These are phyloP conservation scores for Hemiprocne comata DNA, from an alignment of 2,113 vertebrate species.

Conservation along the genomic window DNA sequence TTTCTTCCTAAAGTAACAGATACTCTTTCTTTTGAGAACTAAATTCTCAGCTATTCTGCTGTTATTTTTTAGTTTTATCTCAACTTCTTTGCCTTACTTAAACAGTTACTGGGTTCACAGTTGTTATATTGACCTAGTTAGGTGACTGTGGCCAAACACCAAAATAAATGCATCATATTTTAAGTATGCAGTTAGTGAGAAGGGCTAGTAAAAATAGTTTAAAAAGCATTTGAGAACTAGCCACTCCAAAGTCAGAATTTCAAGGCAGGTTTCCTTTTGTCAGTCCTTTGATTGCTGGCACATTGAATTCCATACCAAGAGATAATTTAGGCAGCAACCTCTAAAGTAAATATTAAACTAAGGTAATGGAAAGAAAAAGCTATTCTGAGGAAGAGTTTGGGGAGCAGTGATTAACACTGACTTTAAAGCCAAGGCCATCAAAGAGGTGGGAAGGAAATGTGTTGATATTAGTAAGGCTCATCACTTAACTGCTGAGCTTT, in stretches of 20 bases:
- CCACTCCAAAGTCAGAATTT: background rate
- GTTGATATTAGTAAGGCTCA: background rate
- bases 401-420: background rate
- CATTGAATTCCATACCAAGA: background rate
- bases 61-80: background rate
- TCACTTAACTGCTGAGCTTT: background rate
- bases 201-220: background rate
- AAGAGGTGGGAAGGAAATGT: background rate
- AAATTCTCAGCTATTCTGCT: background rate
- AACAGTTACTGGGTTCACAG: background rate
- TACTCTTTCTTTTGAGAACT: background rate
- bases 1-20: background rate
- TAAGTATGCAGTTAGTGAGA: background rate
- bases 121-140: background rate
- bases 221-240: background rate
- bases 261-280: background rate
- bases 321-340: background rate
- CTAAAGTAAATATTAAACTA: constrained; percentile 58
- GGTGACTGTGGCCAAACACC: background rate
- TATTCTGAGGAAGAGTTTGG: background rate
- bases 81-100: background rate
- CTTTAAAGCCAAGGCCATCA: background rate
- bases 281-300: background rate
- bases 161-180: background rate
- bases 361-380: constrained; percentile 35